Evolutionary conservation across 2,113 vertebrate species (phyloP), one percentile per base, ranked within the genome.

Genomic region (Meriones unguiculatus): DNA sequence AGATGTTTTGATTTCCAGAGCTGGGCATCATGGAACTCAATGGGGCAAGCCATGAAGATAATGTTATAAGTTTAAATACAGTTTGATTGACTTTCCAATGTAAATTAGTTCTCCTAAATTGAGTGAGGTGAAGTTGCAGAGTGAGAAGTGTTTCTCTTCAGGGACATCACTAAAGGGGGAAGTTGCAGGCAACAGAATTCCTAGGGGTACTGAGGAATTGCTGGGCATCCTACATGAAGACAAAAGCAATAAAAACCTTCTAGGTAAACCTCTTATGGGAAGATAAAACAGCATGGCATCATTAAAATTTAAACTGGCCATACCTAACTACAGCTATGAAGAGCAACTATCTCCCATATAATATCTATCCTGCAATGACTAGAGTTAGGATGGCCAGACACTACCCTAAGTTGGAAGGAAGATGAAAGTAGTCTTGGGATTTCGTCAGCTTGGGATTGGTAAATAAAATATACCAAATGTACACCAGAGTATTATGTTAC

Each of bases 391-490:
- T 80, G 28, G n/a, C 24, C 65, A 54, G 67, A 95, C 90, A 82
- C 78, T 82, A 89, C 20, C 12, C 9, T 46, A n/a, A 89, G 18
- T 28, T 87, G 59, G 38, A 88, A 77, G 15, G 17, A n/a, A 93
- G 52, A 72, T 76, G 14, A n/a, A 89, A n/a, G 12, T 35, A 67
- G 10, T 65, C 8, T 91, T 97, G 78, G 41, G 24, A 46, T 46
- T 87, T 67, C 35, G 84, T 89, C 46, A 70, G 20, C 87, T 75
- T 82, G 7, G 18, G 2, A 87, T 32, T 89, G 65, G 85, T 54
- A 94, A 77, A 24, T 93, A 96, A 97, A 95, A 93, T 73, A 7
- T 30, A 73, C 38, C 38, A 86, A 90, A 90, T 35, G 15, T 67
- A 70, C 35, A 62, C 2, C 41, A 12, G 50, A n/a, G 8, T 65